These are phyloP conservation scores for mouse (Mus musculus) DNA, from an alignment of 2,113 vertebrate species.

Conservation along the genomic window DNA sequence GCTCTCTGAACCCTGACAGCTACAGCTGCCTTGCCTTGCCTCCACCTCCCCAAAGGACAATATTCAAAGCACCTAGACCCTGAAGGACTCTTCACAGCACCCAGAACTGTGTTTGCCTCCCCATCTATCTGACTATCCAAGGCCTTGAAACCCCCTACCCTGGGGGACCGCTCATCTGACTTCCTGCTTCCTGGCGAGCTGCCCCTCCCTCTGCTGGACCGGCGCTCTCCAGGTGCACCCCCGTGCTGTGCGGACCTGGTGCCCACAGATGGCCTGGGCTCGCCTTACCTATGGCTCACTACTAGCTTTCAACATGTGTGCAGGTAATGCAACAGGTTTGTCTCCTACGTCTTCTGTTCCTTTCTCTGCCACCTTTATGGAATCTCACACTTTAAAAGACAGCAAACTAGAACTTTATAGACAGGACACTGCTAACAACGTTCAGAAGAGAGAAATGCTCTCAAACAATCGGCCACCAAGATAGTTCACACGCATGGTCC, in stretches of 20 bases:
- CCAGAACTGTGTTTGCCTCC: conserved; percentile 69
- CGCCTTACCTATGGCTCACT: conserved; percentile 84
- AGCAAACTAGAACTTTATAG: conserved; percentile 84
- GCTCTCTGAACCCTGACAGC: conserved; percentile 73
- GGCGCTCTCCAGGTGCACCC: conserved; percentile 86
- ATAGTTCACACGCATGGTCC: conserved; percentile 89
- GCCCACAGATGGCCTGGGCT: conserved; percentile 77
- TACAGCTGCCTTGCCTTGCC: conserved; percentile 82
- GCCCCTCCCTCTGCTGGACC: conserved; percentile 77
- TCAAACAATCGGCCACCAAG: conserved; percentile 81
- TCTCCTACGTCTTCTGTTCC: conserved; percentile 83
- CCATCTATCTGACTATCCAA: conserved; percentile 76
- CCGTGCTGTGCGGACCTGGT: conserved; percentile 83
- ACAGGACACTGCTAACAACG: conserved; percentile 84
- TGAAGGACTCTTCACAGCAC: not conserved
- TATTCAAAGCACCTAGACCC: conserved; percentile 29
- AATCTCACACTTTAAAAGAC: conserved; percentile 82
- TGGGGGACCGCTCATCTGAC: not conserved
- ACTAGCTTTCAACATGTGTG: conserved; percentile 83
- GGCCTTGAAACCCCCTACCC: conserved; percentile 67
- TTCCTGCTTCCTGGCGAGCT: conserved; percentile 76
- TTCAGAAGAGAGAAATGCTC: conserved; percentile 85
- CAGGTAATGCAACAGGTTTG: conserved; percentile 82
- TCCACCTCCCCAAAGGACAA: conserved; percentile 80
- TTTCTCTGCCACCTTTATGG: conserved; percentile 79